phyloP scores from a whole-genome alignment of 2,797 vertebrate species.

The Rhincodon typus region DNA sequence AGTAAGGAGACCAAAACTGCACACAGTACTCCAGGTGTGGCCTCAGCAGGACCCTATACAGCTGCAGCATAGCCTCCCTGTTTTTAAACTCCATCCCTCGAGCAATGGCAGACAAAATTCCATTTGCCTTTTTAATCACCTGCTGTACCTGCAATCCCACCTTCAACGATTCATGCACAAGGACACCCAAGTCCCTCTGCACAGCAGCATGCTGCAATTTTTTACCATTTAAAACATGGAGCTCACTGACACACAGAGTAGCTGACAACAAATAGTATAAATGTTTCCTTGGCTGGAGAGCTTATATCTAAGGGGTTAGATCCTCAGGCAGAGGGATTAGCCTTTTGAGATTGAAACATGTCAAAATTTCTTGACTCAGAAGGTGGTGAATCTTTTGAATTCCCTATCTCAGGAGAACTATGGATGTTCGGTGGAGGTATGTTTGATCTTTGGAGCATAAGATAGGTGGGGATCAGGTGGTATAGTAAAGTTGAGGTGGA shows the following conservation, averaged over 20 bases:
- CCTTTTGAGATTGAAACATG: not conserved
- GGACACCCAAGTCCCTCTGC: too few relatives aligned
- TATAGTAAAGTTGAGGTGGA: not conserved
- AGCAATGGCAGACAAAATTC: too few relatives aligned
- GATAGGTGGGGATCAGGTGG: not conserved
- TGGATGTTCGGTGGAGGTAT: not conserved
- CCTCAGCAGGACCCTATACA: too few relatives aligned
- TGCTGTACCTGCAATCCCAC: too few relatives aligned
- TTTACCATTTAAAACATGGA: not conserved
- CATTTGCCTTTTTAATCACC: too few relatives aligned
- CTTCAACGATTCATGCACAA: too few relatives aligned
- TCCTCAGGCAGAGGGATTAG: not conserved
- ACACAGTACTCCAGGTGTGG: too few relatives aligned
- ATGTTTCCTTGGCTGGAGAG: not conserved
- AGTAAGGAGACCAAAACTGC: too few relatives aligned
- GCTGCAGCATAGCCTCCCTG: too few relatives aligned
- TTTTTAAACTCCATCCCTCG: too few relatives aligned
- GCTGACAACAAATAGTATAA: not conserved
- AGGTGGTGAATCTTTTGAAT: not conserved
- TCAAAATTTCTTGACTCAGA: not conserved
- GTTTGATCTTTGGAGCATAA: not conserved
- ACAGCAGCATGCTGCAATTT: too few relatives aligned
- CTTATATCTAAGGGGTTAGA: not conserved
- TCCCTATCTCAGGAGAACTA: not conserved
- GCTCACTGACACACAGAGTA: not conserved